These are phyloP conservation scores for Graphium colonna DNA, from an alignment of 2,888 invertebrate species.

Conservation along the genomic window DNA sequence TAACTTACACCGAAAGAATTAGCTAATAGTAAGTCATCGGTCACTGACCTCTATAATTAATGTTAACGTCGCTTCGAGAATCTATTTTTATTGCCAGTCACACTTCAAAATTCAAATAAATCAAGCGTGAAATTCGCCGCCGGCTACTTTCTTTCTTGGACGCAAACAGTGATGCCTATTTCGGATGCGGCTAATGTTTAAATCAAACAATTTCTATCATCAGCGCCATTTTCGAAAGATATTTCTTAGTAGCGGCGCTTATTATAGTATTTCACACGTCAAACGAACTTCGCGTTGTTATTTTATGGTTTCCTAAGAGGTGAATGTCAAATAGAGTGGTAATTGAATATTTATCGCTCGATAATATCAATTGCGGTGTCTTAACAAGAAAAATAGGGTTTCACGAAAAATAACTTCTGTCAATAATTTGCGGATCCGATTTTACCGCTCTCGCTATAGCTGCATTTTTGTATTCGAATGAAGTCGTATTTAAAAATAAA, in stretches of 20 bases:
- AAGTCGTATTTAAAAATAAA: no score
- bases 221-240: conserved; percentile 28
- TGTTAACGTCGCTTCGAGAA: conserved; percentile 45
- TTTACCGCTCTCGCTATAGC: no score
- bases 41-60: conserved; percentile 55
- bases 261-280: conserved; percentile 32
- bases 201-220: conserved; percentile 8
- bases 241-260: conserved; percentile 33
- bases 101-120: conserved; percentile 40
- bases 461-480: no score
- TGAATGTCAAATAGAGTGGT: conserved; percentile 31
- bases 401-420: neutral
- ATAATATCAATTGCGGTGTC: neutral
- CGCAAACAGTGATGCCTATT: conserved; percentile 15
- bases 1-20: conserved; percentile 41
- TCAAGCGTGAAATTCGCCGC: conserved; percentile 38
- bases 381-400: neutral
- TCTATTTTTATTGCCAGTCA: conserved; percentile 40
- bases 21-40: conserved; percentile 43
- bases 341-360: neutral
- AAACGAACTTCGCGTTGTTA: conserved; percentile 32
- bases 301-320: conserved; percentile 26
- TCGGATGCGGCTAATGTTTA: conserved; percentile 5
- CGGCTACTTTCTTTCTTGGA: conserved; percentile 32
- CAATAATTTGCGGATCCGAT: neutral